phyloP scores from a whole-genome alignment of 2,113 vertebrate genomes.

The Aegithalos caudatus region DNA sequence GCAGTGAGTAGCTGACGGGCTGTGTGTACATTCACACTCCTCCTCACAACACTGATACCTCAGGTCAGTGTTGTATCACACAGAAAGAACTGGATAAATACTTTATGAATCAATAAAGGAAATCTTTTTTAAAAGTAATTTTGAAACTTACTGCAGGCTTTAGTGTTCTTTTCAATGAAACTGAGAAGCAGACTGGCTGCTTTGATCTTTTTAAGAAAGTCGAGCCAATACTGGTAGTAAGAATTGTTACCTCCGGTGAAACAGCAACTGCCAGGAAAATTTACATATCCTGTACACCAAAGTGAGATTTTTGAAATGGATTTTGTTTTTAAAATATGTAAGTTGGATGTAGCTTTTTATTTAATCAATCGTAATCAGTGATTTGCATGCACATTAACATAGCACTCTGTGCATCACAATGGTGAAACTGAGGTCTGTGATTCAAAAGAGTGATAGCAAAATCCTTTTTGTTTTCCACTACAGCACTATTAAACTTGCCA shows the following conservation, averaged over 20 bases:
- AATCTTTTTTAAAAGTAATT: not conserved
- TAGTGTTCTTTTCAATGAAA: not conserved
- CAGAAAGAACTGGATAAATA: not conserved
- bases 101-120: not conserved
- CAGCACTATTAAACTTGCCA: not conserved
- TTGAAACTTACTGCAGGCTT: not conserved
- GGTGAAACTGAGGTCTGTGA: not conserved
- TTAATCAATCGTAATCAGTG: not conserved
- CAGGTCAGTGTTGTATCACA: not conserved
- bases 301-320: not conserved
- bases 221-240: not conserved
- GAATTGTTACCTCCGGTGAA: not conserved
- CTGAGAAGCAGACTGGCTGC: not conserved
- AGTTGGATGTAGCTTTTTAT: not conserved
- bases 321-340: not conserved
- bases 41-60: not conserved
- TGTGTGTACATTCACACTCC: accelerated
- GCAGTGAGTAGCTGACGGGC: accelerated
- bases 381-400: not conserved
- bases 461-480: not conserved
- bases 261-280: not conserved
- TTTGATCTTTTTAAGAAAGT: not conserved
- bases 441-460: not conserved
- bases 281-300: not conserved
- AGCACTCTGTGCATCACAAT: not conserved